Conservation (phyloP, 1,140 invertebrate genomes). For the Ceratosolen fusciceps region DNA sequence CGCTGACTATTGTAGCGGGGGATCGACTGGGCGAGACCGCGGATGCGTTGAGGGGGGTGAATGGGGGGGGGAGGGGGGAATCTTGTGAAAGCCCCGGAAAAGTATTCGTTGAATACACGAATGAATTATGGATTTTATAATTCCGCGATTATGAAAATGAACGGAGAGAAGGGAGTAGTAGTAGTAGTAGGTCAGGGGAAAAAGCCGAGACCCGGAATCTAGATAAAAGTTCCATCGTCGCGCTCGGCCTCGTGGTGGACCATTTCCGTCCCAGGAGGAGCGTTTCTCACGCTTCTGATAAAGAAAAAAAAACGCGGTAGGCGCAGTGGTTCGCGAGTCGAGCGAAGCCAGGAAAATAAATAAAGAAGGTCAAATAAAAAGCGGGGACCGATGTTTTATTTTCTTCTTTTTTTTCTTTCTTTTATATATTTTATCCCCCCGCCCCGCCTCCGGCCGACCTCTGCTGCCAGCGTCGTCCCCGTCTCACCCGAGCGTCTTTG, state of each 20-base stretch:
- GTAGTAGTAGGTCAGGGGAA: background rate
- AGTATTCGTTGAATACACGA: background rate
- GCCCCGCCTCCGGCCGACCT: background rate
- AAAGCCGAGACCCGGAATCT: background rate
- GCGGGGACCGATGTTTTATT: background rate
- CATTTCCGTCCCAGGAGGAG: slow-evolving; percentile 25
- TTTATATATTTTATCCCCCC: background rate
- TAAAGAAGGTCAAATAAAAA: background rate
- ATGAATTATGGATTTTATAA: background rate
- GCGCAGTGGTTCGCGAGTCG: background rate
- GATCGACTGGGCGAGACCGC: too few relatives aligned
- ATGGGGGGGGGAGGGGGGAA: too few relatives aligned
- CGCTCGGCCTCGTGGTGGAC: background rate
- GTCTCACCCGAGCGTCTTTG: background rate
- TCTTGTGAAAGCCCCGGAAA: too few relatives aligned
- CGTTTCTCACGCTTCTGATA: slow-evolving; percentile 15
- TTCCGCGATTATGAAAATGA: background rate
- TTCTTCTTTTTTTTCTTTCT: background rate
- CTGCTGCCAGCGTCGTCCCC: too few relatives aligned
- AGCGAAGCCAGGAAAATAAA: slow-evolving; percentile 21
- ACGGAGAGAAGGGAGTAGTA: background rate
- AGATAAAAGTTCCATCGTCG: too few relatives aligned
- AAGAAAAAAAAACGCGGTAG: slow-evolving; percentile 12
- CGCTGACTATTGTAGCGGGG: too few relatives aligned
- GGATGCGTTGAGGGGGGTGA: too few relatives aligned